Conservation (phyloP, 2,113 vertebrate genomes). For the Dicaeum eximium region DNA sequence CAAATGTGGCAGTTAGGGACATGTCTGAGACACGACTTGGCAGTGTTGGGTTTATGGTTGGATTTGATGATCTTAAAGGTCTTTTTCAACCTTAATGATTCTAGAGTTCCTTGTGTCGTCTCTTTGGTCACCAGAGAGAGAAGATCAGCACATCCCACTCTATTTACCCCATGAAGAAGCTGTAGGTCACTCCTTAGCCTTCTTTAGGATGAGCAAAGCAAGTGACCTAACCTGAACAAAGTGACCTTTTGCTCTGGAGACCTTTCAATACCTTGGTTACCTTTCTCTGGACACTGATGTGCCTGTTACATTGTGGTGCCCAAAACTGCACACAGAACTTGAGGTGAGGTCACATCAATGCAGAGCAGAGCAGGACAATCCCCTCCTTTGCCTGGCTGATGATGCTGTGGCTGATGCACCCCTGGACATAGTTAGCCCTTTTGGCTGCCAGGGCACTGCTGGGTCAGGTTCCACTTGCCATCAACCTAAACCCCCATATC, state of each 20-base stretch:
- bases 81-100: background rate
- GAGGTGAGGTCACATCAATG: background rate
- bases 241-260: background rate
- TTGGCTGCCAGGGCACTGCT: background rate
- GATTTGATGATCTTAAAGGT: background rate
- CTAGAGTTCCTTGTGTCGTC: background rate
- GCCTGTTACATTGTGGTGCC: background rate
- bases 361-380: background rate
- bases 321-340: background rate
- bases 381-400: fast-evolving
- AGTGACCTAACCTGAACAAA: background rate
- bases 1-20: background rate
- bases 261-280: background rate
- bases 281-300: background rate
- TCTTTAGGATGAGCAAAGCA: background rate
- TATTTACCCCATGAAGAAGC: background rate
- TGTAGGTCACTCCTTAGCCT: background rate
- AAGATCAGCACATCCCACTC: background rate
- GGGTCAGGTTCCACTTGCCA: background rate
- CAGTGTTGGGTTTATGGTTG: background rate
- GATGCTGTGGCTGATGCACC: background rate
- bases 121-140: background rate
- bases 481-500: background rate
- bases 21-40: background rate
- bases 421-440: fast-evolving